Evolutionary conservation across 2,113 vertebrate species (phyloP).

Genomic region (Aspidoscelis tigris): DNA sequence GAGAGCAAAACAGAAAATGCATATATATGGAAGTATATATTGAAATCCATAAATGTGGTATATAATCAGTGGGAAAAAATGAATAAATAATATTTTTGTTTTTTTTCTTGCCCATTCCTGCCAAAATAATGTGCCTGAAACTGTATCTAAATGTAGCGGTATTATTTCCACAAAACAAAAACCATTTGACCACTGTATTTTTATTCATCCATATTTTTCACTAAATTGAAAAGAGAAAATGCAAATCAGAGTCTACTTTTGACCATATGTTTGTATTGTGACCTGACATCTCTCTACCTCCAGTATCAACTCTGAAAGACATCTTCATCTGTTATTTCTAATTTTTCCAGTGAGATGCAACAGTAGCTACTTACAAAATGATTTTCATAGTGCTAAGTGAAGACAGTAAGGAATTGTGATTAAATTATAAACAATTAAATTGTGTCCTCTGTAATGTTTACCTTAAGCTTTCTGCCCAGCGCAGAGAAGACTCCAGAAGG

Average conservation of each 20-base stretch:
- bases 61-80: no score
- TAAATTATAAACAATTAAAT: slow-evolving; percentile 11
- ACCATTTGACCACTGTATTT: background rate
- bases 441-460: slow-evolving; percentile 36
- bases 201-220: background rate
- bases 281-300: background rate
- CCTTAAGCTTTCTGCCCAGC: slow-evolving; percentile 30
- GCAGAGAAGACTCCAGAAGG: slow-evolving; percentile 31
- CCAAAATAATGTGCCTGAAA: no score
- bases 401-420: background rate
- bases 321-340: background rate
- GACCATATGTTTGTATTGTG: background rate
- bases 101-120: no score
- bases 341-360: background rate
- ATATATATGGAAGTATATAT: no score
- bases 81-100: no score
- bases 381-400: background rate
- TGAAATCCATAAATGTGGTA: no score
- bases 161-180: no score
- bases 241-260: background rate
- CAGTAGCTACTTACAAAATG: background rate
- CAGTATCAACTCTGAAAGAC: background rate
- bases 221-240: background rate
- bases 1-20: no score
- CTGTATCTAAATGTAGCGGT: background rate